Percentiles rank a stretch among this genome's conserved stretches.
Conservation (phyloP, 1,140 invertebrate genomes). For the Drosophila mayri region DNA sequence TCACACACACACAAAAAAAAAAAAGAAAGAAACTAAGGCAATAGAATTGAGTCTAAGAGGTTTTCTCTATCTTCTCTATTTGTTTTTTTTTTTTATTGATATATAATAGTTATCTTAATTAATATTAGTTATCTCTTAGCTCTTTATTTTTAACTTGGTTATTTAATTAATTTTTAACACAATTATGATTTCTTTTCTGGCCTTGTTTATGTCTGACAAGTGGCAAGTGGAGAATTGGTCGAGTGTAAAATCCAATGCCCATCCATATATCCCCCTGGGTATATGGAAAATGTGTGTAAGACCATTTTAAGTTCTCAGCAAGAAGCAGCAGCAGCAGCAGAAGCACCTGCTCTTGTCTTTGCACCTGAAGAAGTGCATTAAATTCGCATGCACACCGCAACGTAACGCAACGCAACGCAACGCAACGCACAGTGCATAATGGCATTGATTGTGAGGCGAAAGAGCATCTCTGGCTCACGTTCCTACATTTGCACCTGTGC, state of each 20-base stretch:
- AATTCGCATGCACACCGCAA: constrained; percentile 53
- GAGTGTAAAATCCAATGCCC: constrained; percentile 53
- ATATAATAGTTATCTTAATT: background rate
- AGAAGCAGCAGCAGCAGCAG: constrained; percentile 27
- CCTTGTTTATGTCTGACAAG: constrained; percentile 49
- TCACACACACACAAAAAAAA: background rate
- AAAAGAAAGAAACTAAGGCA: background rate
- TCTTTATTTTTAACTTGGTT: background rate
- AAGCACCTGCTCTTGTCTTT: background rate
- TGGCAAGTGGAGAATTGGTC: constrained; percentile 9
- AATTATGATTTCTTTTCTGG: background rate
- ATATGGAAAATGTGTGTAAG: constrained; percentile 47
- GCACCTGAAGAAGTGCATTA: constrained; percentile 65
- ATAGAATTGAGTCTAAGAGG: background rate
- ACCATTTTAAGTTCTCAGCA: constrained; percentile 34
- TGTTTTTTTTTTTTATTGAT: background rate
- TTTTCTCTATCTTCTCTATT: background rate
- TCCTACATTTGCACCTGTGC: constrained; percentile 7
- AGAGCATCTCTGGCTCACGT: constrained; percentile 20
- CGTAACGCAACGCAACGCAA: constrained; percentile 18
- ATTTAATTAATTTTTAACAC: background rate
- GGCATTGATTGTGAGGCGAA: constrained; percentile 35
- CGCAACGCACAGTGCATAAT: constrained; percentile 25
- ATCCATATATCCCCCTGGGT: background rate
- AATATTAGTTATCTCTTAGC: background rate